Evolutionary conservation across 1,140 invertebrate species (phyloP), one percentile per base, ranked within the genome.

Genomic region (Archegozetes longisetosus): DNA sequence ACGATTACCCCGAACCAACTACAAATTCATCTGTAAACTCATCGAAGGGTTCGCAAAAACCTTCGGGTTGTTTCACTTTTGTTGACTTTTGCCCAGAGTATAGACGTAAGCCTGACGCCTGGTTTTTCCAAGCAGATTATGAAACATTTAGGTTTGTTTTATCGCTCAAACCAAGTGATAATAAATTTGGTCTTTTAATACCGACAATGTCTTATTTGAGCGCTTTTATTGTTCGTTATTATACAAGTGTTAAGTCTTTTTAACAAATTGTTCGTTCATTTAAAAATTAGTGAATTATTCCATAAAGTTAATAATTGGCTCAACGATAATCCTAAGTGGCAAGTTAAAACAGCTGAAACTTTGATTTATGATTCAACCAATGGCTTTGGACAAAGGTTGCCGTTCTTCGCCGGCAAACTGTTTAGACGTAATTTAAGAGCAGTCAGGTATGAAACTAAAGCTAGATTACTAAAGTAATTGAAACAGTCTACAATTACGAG

Each of bases 111-210:
- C n/a, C n/a, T 24, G 53, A 54, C 14, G 20, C n/a, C 14, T 54
- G 53, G 53, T 54, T 54, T 27, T 24, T 54, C 6, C 53, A 54
- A 27, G 23, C 53, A 23, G 53, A 25, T 9, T 54, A 54, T 28
- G 22, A 54, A 54, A 27, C 53, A 27, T 54, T 54, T 54, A 54
- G 53, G 53, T 54, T 40, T 40, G 32, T 40, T 40, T 40, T 6
- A n/a, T n/a, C n/a, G n/a, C n/a, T n/a, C n/a, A n/a, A n/a, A n/a
- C n/a, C n/a, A n/a, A n/a, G n/a, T n/a, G n/a, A n/a, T n/a, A n/a
- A n/a, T n/a, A n/a, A n/a, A n/a, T n/a, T n/a, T n/a, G n/a, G n/a
- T n/a, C n/a, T n/a, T n/a, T n/a, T n/a, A n/a, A n/a, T n/a, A n/a
- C n/a, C n/a, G n/a, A n/a, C n/a, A n/a, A n/a, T n/a, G n/a, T n/a